Evolutionary conservation across 2,113 vertebrate genomes (phyloP).

Genomic region (Brachyistius frenatus): DNA sequence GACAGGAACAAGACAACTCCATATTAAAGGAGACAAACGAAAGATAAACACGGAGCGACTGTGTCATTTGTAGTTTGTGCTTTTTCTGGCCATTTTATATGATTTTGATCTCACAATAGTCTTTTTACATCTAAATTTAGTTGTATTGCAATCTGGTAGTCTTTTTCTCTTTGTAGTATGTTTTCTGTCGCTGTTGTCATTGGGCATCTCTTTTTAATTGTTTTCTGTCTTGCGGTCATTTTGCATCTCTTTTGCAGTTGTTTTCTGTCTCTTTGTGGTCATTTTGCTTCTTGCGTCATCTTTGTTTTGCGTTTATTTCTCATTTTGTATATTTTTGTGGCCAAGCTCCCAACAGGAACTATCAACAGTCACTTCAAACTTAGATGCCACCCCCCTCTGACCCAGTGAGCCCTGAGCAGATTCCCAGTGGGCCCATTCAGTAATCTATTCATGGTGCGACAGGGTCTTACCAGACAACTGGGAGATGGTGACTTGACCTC

Average conservation of each 20-base stretch:
- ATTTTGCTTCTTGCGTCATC: no score
- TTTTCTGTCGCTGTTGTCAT: not conserved
- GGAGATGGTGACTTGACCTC: constrained; percentile 43
- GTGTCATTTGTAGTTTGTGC: not conserved
- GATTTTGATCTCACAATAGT: no score
- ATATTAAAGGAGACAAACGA: constrained; percentile 7
- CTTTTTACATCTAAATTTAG: not conserved
- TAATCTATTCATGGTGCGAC: constrained; percentile 1
- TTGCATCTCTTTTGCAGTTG: not conserved
- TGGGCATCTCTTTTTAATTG: not conserved
- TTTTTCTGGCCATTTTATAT: not conserved
- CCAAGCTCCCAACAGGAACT: not conserved
- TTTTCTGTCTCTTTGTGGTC: no score
- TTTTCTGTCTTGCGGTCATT: no score
- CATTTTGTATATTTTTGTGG: not conserved
- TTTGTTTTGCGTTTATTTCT: no score
- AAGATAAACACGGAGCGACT: not conserved
- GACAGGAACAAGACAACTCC: not conserved
- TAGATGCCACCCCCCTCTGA: no score
- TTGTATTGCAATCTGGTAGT: not conserved
- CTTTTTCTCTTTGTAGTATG: not conserved
- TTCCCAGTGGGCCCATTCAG: not conserved
- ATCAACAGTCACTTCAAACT: not conserved
- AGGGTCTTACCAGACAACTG: constrained; percentile 18
- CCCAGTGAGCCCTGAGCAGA: not conserved